Evolutionary conservation across 2,113 vertebrate genomes (phyloP).

Genomic region (Amphiprion ocellaris): DNA sequence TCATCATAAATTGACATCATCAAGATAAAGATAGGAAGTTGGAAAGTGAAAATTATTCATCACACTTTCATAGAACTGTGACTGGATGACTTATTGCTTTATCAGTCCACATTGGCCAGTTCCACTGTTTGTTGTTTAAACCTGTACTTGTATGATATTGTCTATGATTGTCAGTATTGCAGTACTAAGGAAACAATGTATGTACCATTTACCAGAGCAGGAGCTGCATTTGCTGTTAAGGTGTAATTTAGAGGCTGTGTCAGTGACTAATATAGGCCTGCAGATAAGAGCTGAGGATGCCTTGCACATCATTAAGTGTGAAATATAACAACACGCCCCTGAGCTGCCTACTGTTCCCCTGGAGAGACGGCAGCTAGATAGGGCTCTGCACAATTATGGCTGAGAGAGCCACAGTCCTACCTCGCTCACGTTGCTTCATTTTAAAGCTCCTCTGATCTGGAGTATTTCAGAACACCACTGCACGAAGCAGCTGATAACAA

Average conservation of each 20-base stretch:
- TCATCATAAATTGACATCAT: not conserved
- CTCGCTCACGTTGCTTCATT: constrained; percentile 61
- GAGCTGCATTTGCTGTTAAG: constrained; percentile 50
- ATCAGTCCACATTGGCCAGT: not conserved
- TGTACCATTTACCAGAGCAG: constrained; percentile 57
- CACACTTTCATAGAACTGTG: not conserved
- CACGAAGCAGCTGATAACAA: constrained; percentile 36
- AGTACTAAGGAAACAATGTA: constrained; percentile 37
- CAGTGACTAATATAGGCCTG: constrained; percentile 75
- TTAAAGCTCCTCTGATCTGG: constrained; percentile 47
- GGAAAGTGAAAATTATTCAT: not conserved
- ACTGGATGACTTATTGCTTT: not conserved
- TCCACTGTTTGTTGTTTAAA: not conserved
- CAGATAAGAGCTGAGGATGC: constrained; percentile 75
- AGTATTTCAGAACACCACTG: constrained; percentile 33
- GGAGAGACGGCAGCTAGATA: constrained; percentile 67
- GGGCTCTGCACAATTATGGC: constrained; percentile 71
- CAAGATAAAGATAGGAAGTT: not conserved
- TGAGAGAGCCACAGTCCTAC: constrained; percentile 53
- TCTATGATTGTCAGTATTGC: constrained; percentile 11
- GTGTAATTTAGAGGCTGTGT: constrained; percentile 69
- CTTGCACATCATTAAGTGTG: constrained; percentile 83
- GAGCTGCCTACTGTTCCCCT: constrained; percentile 72
- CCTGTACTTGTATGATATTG: constrained; percentile 12
- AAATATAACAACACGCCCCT: constrained; percentile 82